A percentile compares a stretch with the other conserved stretches of the same genome.
These are phyloP conservation scores for Pilophorus perplexus DNA, from an alignment of 2,888 invertebrate genomes.

Conservation along the genomic window DNA sequence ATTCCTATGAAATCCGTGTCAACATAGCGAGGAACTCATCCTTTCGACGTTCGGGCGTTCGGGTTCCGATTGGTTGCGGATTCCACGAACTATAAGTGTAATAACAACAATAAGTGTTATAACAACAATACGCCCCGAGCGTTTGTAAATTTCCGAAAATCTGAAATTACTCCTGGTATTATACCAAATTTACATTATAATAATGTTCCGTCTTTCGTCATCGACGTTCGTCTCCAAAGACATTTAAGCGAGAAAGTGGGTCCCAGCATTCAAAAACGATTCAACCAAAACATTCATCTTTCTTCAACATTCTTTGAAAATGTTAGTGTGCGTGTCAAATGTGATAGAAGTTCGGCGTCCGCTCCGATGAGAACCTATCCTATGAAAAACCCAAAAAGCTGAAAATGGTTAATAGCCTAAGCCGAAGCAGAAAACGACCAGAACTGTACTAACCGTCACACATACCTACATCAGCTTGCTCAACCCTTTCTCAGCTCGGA, in stretches of 20 bases:
- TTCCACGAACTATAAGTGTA: conserved; percentile 1
- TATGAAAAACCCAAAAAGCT: not conserved
- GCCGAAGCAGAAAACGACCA: not conserved
- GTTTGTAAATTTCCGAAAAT: not conserved
- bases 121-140: not conserved
- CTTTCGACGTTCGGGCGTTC: conserved; percentile 1
- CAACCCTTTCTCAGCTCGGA: not conserved
- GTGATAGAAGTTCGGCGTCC: not conserved
- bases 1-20: conserved; percentile 5
- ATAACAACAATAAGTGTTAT: no score
- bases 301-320: not conserved
- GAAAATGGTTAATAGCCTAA: conserved; percentile 4
- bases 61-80: not conserved
- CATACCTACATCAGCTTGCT: not conserved
- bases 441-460: not conserved
- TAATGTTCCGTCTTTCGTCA: not conserved
- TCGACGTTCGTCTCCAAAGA: not conserved
- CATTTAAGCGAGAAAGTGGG: not conserved
- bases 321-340: not conserved
- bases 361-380: not conserved
- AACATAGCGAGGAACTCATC: not conserved
- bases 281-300: not conserved
- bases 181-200: no score
- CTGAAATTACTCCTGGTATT: not conserved
- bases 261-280: not conserved